Evolutionary conservation across 2,888 invertebrate genomes (phyloP).

Genomic region (Dysmachus trigonus): DNA sequence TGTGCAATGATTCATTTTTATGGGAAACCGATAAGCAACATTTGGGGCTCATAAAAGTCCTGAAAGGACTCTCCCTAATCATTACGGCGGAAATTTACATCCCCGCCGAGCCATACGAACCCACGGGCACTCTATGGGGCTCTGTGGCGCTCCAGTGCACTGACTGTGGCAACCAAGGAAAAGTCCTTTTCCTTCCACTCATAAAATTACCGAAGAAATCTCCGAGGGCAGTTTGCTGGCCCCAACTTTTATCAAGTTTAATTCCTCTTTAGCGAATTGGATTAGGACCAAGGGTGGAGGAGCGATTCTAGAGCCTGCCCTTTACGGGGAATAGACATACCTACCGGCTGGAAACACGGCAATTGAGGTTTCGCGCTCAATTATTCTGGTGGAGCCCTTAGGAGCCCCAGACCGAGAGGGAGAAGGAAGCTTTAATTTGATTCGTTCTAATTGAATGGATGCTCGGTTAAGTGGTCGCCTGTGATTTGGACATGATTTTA

Average conservation of each 20-base stretch:
- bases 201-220: constrained; percentile 13
- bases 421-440: background rate
- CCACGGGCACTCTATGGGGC: background rate
- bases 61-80: background rate
- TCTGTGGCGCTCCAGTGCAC: background rate
- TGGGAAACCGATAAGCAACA: background rate
- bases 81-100: constrained; percentile 9
- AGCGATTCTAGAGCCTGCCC: background rate
- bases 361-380: constrained; percentile 27
- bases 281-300: background rate
- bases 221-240: background rate
- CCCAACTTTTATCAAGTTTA: constrained; percentile 10
- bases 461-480: background rate
- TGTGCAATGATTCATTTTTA: background rate
- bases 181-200: background rate
- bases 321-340: background rate
- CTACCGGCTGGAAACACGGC: background rate
- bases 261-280: constrained; percentile 32
- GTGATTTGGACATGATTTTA: background rate
- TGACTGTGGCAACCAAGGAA: background rate
- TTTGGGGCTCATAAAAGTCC: background rate
- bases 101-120: background rate
- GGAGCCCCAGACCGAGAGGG: background rate
- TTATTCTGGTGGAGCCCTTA: constrained; percentile 3
- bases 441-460: background rate